Evolutionary conservation across 2,113 vertebrate species (phyloP), one percentile per base, ranked within the genome.

Genomic region (Gymnorhina tibicen): DNA sequence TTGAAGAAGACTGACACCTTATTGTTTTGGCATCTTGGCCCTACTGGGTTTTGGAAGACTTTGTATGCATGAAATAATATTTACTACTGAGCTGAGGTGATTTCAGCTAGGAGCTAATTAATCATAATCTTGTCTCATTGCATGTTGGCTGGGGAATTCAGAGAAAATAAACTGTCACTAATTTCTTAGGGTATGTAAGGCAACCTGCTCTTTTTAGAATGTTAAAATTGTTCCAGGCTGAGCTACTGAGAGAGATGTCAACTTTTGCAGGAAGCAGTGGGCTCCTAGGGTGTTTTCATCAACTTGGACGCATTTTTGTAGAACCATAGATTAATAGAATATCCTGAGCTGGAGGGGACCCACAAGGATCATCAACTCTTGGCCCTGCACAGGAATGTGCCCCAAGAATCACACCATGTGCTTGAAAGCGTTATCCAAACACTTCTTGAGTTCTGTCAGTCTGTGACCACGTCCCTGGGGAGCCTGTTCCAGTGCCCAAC

Each of bases 21-120:
- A 6, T 76, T 73, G 28, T 83, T 96, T 93, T 23, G 4, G 37
- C 42, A 46, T 74, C 75, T 93, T 78, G 41, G 70, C 16, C 55
- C 17, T 70, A 0, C 59, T 80, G 53, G 70, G 46, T 87, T 92
- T 88, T 91, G 44, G 27, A 86, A 44, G n/a, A 39, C 52, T 69
- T 18, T 18, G 5, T 26, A 4, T 74, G 35, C 44, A 27, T 60
- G 49, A 59, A 80, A 37, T 52, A 72, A 24, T 73, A 42, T 93
- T 95, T 91, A 75, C 59, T 72, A 19, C 72, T 78, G 39, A 80
- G n/a, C 52, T 85, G 64, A 91, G 69, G 73, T 95, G 83, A 56
- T 92, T 95, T 92, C 67, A 85, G 41, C 41, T 92, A 64, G 91
- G 33, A 87, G 26, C 76, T 87, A 64, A 86, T 96, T 94, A 96